Evolutionary conservation across 1,140 invertebrate genomes (phyloP), one percentile per base, ranked within the genome.

Genomic region (Drosophila chauvacae): DNA sequence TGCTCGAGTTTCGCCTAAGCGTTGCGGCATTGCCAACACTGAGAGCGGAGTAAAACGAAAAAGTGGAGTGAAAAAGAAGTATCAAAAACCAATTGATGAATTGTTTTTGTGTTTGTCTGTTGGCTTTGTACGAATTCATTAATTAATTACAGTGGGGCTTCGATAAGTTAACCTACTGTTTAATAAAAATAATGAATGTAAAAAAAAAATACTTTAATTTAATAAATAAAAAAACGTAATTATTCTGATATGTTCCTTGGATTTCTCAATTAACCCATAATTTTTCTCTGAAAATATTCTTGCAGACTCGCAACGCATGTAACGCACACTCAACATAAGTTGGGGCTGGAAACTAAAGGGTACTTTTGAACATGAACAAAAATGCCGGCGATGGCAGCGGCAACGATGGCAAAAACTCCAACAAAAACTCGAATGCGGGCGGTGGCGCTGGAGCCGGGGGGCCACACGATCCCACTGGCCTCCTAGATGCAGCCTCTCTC

Each of bases 401-500:
- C 70, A 90, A 90, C 51, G 90, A 86, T 65, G 82, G 90, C 63
- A 90, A 87, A 87, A 87, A 90, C 61, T 90, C 87, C 64, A 81
- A 86, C 51, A 87, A 83, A 44, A 65, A 77, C 57, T 86, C 85
- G 50, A 86, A 81, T 74, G 74, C 66, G 28, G 81, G 73, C 57
- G 77, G 82, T 56, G 83, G 85, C 51, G 81, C 59, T 20, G 91
- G 91, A 42, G 81, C 77, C 39, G 90, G 82, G 33, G 58, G 61
- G 48, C 85, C 74, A 5, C 91, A 92, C 48, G 91, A 94, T 84
- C 93, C 94, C 62, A 82, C 91, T 41, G 94, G 94, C 63, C 93
- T 95, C 42, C 93, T 95, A 84, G 95, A 95, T 92, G 95, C 95
- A 57, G 94, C 95, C 55, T 95, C 94, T 65, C 93, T 95, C 55